These are phyloP conservation scores for Neoascia interrupta DNA, from an alignment of 2,888 invertebrate genomes.

Conservation along the genomic window DNA sequence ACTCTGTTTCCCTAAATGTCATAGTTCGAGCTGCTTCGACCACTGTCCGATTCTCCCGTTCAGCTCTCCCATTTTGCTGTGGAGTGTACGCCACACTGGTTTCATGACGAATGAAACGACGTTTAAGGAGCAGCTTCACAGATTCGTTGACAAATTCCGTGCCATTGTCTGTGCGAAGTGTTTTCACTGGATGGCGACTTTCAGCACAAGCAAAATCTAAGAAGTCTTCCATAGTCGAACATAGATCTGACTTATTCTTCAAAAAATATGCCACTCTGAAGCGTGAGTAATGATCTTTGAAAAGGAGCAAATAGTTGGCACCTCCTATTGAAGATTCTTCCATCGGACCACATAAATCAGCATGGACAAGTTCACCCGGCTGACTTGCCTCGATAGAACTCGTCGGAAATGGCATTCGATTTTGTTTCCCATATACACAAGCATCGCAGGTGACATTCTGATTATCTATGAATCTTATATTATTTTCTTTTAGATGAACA, in stretches of 20 bases:
- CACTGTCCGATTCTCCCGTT: conserved; percentile 7
- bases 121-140: conserved; percentile 64
- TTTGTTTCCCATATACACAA: conserved; percentile 68
- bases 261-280: conserved; percentile 3
- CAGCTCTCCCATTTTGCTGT: conserved; percentile 17
- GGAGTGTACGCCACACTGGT: conserved; percentile 72
- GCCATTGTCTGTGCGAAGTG: conserved; percentile 72
- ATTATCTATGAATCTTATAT: conserved; percentile 42
- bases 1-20: conserved; percentile 57
- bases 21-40: conserved; percentile 17
- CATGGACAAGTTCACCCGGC: conserved; percentile 65
- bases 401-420: conserved; percentile 49
- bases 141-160: conserved; percentile 71
- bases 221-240: conserved; percentile 9
- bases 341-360: conserved; percentile 71
- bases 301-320: conserved; percentile 63
- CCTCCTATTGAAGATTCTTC: conserved; percentile 64
- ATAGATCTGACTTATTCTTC: conserved; percentile 52
- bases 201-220: conserved; percentile 67
- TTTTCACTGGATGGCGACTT: conserved; percentile 63
- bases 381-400: conserved; percentile 41
- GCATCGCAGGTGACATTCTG: conserved; percentile 63
- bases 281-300: conserved; percentile 63
- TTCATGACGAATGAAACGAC: conserved; percentile 70
- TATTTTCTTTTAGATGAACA: conserved; percentile 37